These are phyloP conservation scores for Drosophila macrospina DNA, from an alignment of 2,888 invertebrate genomes.

Conservation along the genomic window DNA sequence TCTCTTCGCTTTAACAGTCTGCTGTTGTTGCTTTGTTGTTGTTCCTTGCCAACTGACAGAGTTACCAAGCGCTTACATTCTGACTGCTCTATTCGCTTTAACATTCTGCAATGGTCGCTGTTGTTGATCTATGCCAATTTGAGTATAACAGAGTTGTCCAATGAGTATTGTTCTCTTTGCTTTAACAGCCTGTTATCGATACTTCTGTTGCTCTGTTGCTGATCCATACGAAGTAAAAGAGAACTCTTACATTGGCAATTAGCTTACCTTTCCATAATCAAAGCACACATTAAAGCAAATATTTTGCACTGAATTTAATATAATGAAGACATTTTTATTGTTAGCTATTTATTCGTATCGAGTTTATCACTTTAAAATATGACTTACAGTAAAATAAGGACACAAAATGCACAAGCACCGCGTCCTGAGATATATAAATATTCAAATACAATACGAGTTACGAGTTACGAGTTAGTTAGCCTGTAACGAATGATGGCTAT, in stretches of 20 bases:
- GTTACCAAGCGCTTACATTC: too few relatives aligned
- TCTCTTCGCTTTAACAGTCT: too few relatives aligned
- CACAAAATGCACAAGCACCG: constrained; percentile 20
- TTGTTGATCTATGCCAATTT: not conserved
- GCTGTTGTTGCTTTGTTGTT: too few relatives aligned
- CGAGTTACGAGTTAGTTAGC: constrained; percentile 16
- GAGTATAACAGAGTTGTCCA: too few relatives aligned
- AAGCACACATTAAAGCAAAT: too few relatives aligned
- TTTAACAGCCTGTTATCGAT: not conserved
- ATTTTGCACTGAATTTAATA: not conserved
- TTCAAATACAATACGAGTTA: constrained; percentile 32
- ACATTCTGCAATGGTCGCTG: not conserved
- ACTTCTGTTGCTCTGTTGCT: not conserved
- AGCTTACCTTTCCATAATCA: too few relatives aligned
- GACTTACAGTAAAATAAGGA: constrained; percentile 31
- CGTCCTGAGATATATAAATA: constrained; percentile 31
- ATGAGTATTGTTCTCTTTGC: not conserved
- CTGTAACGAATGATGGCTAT: constrained; percentile 35
- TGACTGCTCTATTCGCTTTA: not conserved
- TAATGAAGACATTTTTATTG: not conserved
- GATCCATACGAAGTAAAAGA: not conserved
- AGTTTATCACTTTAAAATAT: constrained; percentile 40
- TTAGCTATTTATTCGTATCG: constrained; percentile 46
- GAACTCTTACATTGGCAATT: too few relatives aligned
- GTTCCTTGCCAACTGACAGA: too few relatives aligned